Evolutionary conservation across 2,888 invertebrate genomes (phyloP).

Genomic region (Bugula neritina): DNA sequence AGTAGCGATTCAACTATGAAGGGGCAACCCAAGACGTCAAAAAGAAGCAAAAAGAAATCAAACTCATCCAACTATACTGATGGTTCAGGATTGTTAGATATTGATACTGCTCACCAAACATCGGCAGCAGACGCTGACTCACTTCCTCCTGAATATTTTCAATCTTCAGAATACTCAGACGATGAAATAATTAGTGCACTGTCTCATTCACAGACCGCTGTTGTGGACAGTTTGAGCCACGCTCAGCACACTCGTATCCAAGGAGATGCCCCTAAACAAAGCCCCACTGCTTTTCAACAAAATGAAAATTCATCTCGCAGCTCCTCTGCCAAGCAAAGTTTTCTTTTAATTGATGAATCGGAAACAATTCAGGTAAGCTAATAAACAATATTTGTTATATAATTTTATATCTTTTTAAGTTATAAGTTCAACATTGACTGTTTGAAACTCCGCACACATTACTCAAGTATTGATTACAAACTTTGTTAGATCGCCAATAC

Average conservation of each 20-base stretch:
- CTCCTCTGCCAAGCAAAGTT: constrained; percentile 34
- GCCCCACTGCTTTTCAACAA: background rate
- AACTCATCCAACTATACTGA: too few species aligned
- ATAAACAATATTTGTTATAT: too few species aligned
- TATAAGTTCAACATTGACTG: background rate
- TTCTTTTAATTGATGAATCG: constrained; percentile 48
- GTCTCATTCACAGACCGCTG: background rate
- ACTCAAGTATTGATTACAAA: background rate
- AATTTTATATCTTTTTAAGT: background rate
- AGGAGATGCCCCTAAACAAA: too few species aligned
- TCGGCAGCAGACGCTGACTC: background rate
- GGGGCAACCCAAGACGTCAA: constrained; percentile 8
- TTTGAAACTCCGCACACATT: background rate
- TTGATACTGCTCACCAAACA: background rate
- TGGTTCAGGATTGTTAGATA: background rate
- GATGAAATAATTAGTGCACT: background rate
- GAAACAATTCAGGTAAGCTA: constrained; percentile 45
- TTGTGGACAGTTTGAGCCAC: too few species aligned
- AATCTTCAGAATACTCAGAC: background rate
- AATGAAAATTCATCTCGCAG: background rate
- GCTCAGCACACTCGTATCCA: too few species aligned
- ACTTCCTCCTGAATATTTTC: background rate
- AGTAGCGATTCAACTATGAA: background rate
- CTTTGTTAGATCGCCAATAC: constrained; percentile 42
- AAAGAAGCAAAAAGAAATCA: background rate